Evolutionary conservation across 1,140 invertebrate species (phyloP).

Genomic region (Drosophila tani): DNA sequence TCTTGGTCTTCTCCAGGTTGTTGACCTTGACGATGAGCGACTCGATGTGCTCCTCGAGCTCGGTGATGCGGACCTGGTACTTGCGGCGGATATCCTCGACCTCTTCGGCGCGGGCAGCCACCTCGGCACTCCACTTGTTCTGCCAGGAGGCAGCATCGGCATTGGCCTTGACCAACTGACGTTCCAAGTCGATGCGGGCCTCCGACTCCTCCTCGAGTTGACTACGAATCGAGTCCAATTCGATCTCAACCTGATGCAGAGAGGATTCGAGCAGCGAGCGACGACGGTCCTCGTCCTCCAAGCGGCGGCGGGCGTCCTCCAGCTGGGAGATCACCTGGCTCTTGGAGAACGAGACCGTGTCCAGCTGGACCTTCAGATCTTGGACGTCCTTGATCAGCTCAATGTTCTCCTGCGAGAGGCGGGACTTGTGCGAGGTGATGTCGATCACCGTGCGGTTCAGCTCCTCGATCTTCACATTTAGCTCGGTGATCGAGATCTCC

Average conservation of each 20-base stretch:
- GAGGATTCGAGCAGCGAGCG: slow-evolving; percentile 94
- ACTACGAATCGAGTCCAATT: slow-evolving; percentile 95
- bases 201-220: slow-evolving; percentile 98
- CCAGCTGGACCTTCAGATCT: slow-evolving; percentile 96
- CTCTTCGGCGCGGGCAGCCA: slow-evolving; percentile 95
- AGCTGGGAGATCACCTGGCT: slow-evolving; percentile 94
- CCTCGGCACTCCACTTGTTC: slow-evolving; percentile 96
- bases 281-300: slow-evolving; percentile 97
- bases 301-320: slow-evolving; percentile 95
- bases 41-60: slow-evolving; percentile 98
- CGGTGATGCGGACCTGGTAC: slow-evolving; percentile 95
- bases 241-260: slow-evolving; percentile 95
- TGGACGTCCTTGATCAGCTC: slow-evolving; percentile 97
- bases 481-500: slow-evolving; percentile 94
- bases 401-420: slow-evolving; percentile 96
- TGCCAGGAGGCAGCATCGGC: slow-evolving; percentile 95
- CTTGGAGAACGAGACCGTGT: slow-evolving; percentile 95
- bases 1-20: slow-evolving; percentile 97
- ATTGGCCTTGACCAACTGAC: slow-evolving; percentile 96
- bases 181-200: slow-evolving; percentile 96
- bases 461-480: slow-evolving; percentile 97
- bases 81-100: slow-evolving; percentile 97
- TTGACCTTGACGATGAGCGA: slow-evolving; percentile 95
- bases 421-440: slow-evolving; percentile 95
- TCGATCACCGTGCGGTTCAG: slow-evolving; percentile 97